phyloP scores from a whole-genome alignment of 2,113 vertebrate species.

The Rhynchomys soricoides region DNA sequence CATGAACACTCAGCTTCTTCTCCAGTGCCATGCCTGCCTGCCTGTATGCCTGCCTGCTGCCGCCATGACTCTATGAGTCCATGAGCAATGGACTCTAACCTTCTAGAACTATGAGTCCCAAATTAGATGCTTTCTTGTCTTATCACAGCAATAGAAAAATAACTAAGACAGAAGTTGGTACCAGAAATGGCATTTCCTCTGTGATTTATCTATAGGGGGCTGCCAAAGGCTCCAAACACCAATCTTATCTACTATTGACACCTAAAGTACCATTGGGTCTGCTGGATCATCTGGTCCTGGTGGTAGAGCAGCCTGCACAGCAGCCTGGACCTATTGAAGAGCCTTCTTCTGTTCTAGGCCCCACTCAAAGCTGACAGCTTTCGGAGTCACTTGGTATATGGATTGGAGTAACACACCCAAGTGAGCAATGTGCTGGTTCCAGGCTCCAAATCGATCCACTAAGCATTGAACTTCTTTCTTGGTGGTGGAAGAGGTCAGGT shows the following conservation, averaged over 20 bases:
- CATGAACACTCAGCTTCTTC: neutral
- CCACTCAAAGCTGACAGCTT: neutral
- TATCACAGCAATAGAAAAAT: neutral
- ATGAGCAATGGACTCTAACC: no score
- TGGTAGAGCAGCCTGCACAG: neutral
- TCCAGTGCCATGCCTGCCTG: neutral
- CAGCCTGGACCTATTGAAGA: neutral
- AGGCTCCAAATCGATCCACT: neutral
- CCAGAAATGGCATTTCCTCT: neutral
- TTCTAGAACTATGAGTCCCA: neutral
- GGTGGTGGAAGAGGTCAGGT: neutral
- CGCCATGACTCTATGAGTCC: no score
- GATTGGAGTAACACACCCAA: neutral
- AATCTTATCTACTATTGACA: neutral
- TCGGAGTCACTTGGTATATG: neutral
- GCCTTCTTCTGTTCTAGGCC: neutral
- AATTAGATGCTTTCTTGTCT: neutral
- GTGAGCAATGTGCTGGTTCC: neutral
- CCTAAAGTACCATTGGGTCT: neutral
- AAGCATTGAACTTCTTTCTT: neutral
- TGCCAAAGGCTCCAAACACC: neutral
- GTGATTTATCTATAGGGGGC: neutral
- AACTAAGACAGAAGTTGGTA: neutral
- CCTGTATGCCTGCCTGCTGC: neutral
- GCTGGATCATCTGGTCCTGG: neutral